Evolutionary conservation across 1,140 invertebrate genomes (phyloP), one percentile per base, ranked within the genome.

Genomic region (Caenorhabditis remanei): DNA sequence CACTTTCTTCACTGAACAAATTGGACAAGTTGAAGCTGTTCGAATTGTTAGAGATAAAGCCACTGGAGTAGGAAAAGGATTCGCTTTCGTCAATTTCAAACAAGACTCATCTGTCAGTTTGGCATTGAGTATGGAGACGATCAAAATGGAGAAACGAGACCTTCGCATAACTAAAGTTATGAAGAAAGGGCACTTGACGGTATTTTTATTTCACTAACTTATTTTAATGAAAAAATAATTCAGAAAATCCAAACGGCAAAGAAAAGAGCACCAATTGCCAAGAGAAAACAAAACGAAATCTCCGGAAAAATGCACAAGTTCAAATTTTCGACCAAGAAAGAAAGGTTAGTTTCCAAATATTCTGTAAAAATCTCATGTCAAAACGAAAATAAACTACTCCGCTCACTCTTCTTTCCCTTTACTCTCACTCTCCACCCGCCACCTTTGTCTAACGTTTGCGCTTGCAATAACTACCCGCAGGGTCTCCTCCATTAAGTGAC

Each of bases 31-130:
- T 5, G 55, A 50, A 41, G 63, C 50, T 58, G 46, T 67, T 0
- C 21, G 85, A 48, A 40, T 85, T 32, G 40, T 85, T 13, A 75
- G 67, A 67, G 85, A 85, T 48, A 71, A 85, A 56, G 53, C 14
- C 13, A 75, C 85, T 41, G 85, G 85, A 43, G 41, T 13, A 19
- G 67, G 85, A 40, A 71, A 75, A 79, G 85, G 85, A 32, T 61
- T 75, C 63, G 85, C 85, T 5, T 85, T 85, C n/a, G 85, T 85
- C 4, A 75, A 55, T 58, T 85, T 85, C 67, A 85, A 85, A 53
- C 55, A 43, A 48, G 46, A 84, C 19, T 58, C 53, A 43, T 85
- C 85, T 43, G 50, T 56, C 5, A 67, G 67, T 58, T 32, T 85
- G 9, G 85, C 85, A 2, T 58, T 85, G 21, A 55, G 65, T 43